Conservation (phyloP, 1,140 invertebrate genomes). For the Drosophila punjabiensis region DNA sequence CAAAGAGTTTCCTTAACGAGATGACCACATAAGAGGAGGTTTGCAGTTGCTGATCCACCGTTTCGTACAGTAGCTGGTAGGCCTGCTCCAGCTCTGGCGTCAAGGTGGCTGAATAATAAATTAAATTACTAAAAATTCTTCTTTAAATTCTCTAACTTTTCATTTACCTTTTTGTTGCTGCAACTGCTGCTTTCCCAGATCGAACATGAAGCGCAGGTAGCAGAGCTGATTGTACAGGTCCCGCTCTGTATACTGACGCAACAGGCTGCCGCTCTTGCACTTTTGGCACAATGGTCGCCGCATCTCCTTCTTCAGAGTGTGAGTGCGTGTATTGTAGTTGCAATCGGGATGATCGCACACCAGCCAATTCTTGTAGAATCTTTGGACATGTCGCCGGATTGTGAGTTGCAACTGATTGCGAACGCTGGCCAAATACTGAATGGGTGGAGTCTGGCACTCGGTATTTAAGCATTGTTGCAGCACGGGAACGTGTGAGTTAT, state of each 20-base stretch:
- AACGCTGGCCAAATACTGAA: conserved; percentile 89
- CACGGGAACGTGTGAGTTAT: conserved; percentile 86
- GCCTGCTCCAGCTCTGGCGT: conserved; percentile 79
- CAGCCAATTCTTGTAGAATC: conserved; percentile 93
- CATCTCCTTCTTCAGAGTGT: conserved; percentile 75
- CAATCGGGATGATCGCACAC: conserved; percentile 96
- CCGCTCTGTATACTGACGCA: conserved; percentile 93
- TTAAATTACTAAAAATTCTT: neutral
- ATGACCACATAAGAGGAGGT: conserved; percentile 82
- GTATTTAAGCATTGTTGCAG: conserved; percentile 89
- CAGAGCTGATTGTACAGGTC: conserved; percentile 94
- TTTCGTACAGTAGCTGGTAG: conserved; percentile 83
- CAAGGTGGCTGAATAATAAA: conserved; percentile 48
- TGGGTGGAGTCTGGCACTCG: conserved; percentile 88
- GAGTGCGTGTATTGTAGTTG: conserved; percentile 89
- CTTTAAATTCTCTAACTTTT: neutral
- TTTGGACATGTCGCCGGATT: conserved; percentile 89
- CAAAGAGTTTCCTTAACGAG: conserved; percentile 64
- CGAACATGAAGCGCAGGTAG: conserved; percentile 93
- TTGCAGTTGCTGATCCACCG: conserved; percentile 85
- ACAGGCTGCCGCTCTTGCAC: conserved; percentile 91
- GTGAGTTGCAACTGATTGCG: conserved; percentile 90
- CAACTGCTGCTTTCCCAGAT: conserved; percentile 85
- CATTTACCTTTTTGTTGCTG: conserved; percentile 75
- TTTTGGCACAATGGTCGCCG: conserved; percentile 91